Base-by-base conservation (phyloP, 2,797 vertebrate species). In the Eulemur rubriventer region DNA sequence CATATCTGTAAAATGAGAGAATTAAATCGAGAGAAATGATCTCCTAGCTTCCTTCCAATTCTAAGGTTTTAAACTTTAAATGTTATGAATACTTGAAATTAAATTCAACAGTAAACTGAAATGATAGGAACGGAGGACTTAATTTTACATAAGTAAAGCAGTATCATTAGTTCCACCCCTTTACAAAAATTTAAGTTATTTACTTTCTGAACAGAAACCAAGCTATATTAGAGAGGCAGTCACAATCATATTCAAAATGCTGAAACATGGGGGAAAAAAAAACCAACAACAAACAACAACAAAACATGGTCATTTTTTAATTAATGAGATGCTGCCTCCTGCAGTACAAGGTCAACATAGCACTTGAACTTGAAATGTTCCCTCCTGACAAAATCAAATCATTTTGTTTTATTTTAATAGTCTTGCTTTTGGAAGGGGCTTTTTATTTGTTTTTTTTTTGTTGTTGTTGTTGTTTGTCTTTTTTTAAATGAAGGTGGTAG, bases 251-350 rank as follows among this genome's bases (percentile, higher is more conserved):
- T 33, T 65, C 57, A 67, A 52, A 83, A 69, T 20, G 30, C 63
- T 70, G 41, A 65, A 55, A 24, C 10, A 55, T 11, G 24, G 33
- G 33, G 50, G 0, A 0, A 46, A 24, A 30, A 46, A 38, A n/a
- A 38, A 52, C 8, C 41, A 11, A 69, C n/a, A 59, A 8, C 55
- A 76, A 50, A 67, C 41, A 30, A 17, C 33, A 65, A 17, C 33
- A 65, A 18, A n/a, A 63, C 10, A 0, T 18, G n/a, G 9, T 55
- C 43, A 63, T 41, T 67, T n/a, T 79, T 92, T 90, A 81, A 46
- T 79, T 86, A 96, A 97, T 86, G 81, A 95, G 69, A 69, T 88
- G 85, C 95, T 96, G 95, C 96, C 96, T 96, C 94, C 97, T 97
- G 76, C 70, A 86, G 69, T 59, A 73, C 33, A 85, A 72, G 38